A percentile compares a stretch with the other conserved stretches of the same genome.
These are phyloP conservation scores for Nomada hirtipes DNA, from an alignment of 2,888 invertebrate species.

Conservation along the genomic window DNA sequence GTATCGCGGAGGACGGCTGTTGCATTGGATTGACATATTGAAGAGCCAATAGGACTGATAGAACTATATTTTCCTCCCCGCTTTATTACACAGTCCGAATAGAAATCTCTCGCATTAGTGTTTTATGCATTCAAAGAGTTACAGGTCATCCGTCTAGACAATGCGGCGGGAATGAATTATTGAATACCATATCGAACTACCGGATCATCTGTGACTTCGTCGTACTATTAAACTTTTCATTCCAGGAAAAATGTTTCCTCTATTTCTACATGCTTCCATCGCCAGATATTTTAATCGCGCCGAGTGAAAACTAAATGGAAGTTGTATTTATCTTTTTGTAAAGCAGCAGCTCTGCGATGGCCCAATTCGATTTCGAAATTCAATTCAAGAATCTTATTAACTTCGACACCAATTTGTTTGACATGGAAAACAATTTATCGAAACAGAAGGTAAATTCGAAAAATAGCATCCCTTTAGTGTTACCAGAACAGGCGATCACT, in stretches of 20 bases:
- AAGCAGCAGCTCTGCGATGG: no score
- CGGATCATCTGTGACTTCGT: background rate
- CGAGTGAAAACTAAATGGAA: no score
- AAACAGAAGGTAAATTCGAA: background rate
- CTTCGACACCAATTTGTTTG: no score
- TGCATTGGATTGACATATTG: background rate
- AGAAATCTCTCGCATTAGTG: background rate
- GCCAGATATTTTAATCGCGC: no score
- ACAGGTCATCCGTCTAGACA: background rate
- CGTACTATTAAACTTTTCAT: background rate
- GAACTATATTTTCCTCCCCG: background rate
- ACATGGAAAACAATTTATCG: background rate
- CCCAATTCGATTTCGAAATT: background rate
- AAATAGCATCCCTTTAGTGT: background rate
- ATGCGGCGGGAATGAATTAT: background rate
- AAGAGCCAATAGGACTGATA: background rate
- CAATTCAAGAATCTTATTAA: no score
- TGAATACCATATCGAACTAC: background rate
- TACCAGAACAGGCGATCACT: background rate
- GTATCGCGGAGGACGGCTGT: background rate
- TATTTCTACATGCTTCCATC: background rate
- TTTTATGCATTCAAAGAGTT: background rate
- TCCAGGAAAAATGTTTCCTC: background rate
- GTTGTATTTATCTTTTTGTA: no score
- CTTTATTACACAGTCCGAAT: background rate